Evolutionary conservation across 2,888 invertebrate species (phyloP).

Genomic region (Eupithecia dodoneata): DNA sequence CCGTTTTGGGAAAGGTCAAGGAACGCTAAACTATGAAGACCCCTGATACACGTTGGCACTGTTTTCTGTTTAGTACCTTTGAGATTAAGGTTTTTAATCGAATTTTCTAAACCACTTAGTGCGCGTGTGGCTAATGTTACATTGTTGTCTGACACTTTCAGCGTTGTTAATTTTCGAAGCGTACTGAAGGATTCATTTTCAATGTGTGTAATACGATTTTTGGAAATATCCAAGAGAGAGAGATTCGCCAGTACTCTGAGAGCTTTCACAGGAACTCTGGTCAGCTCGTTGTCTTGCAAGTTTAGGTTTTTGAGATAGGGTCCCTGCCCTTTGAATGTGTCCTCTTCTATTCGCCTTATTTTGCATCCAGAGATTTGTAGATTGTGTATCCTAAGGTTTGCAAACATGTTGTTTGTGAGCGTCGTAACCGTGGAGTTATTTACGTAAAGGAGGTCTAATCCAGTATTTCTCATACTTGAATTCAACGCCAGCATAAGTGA

Average conservation of each 20-base stretch:
- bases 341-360: slow-evolving; percentile 87
- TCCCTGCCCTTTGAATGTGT: slow-evolving; percentile 94
- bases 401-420: slow-evolving; percentile 87
- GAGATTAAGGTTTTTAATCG: slow-evolving; percentile 94
- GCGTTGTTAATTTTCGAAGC: slow-evolving; percentile 88
- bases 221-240: slow-evolving; percentile 92
- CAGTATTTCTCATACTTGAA: slow-evolving; percentile 86
- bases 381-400: slow-evolving; percentile 89
- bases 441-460: slow-evolving; percentile 93
- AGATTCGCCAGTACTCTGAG: slow-evolving; percentile 87
- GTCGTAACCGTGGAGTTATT: slow-evolving; percentile 92
- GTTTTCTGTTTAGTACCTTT: slow-evolving; percentile 93
- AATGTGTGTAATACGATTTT: slow-evolving; percentile 89
- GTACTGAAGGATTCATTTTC: slow-evolving; percentile 90
- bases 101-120: slow-evolving; percentile 91
- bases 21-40: slow-evolving; percentile 91
- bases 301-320: slow-evolving; percentile 91
- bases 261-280: slow-evolving; percentile 90
- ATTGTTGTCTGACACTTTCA: slow-evolving; percentile 95
- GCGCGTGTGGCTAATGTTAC: slow-evolving; percentile 88
- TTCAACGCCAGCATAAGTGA: slow-evolving; percentile 89
- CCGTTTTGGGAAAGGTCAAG: slow-evolving; percentile 95
- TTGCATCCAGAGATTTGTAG: slow-evolving; percentile 93
- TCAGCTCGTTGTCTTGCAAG: slow-evolving; percentile 92
- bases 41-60: slow-evolving; percentile 91